Percentiles rank a stretch among this genome's conserved stretches.
These are phyloP conservation scores for Hystrix brachyura DNA, from an alignment of 2,113 vertebrate genomes.

Conservation along the genomic window DNA sequence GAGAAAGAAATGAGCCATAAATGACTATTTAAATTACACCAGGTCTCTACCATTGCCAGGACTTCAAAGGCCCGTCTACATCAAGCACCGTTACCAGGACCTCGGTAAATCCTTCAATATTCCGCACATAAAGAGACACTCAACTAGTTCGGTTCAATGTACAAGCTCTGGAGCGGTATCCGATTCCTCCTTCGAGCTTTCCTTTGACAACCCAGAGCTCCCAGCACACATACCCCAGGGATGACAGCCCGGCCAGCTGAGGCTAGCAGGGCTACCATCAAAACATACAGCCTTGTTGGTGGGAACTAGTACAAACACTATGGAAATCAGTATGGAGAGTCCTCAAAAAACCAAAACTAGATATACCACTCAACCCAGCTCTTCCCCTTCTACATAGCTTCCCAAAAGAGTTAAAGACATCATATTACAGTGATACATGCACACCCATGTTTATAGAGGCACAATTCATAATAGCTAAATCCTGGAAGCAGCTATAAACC, in stretches of 20 bases:
- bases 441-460: not conserved
- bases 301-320: not conserved
- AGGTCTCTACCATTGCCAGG: not conserved
- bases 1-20: not conserved
- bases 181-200: not conserved
- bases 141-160: not conserved
- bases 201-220: not conserved
- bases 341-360: not conserved
- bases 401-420: not conserved
- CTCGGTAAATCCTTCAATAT: not conserved
- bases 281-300: not conserved
- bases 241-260: not conserved
- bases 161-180: not conserved
- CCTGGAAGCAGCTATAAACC: not conserved
- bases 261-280: not conserved
- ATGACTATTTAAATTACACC: not conserved
- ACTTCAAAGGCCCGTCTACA: not conserved
- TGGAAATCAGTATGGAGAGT: not conserved
- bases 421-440: not conserved
- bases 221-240: not conserved
- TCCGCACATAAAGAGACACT: not conserved
- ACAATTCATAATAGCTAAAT: not conserved
- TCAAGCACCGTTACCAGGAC: not conserved
- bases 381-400: not conserved
- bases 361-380: not conserved